Evolutionary conservation across 1,140 invertebrate genomes (phyloP), one percentile per base, ranked within the genome.

Genomic region (Trichoplusia ni): DNA sequence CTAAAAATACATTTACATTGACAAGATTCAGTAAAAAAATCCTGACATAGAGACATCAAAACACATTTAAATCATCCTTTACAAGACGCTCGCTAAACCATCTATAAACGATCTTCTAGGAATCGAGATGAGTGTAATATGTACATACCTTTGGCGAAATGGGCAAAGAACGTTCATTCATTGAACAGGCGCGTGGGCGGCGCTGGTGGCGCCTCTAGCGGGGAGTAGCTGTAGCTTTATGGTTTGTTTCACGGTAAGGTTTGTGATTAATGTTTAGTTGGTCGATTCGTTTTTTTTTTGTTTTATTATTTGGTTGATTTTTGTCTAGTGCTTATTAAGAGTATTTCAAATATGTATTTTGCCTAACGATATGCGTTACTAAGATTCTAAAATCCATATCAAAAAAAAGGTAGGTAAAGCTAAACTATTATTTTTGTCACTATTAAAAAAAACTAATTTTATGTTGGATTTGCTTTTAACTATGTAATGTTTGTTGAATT

Each of bases 191-290:
- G 47, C 18, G 63, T 65, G 62, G 66, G 65, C 47, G 69, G 67
- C 59, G 69, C 64, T 51, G 25, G 60, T 38, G 63, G 82, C 80
- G 82, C 81, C 4, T 61, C 42, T 27, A 49, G 82, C 67, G 82
- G 74, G 69, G 84, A 85, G 82, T 84, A 84, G 84, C 82, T 56
- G 59, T 18, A 74, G 66, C 71, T 71, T 56, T 40, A 14, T 29
- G 23, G 16, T 56, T 40, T 14, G 6, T 19, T 25, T 11, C 9
- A n/a, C 18, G 13, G 38, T 40, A 4, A 11, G 2, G 4, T 37
- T 11, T 27, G 25, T 3, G 3, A 7, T 27, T 27, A n/a, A n/a
- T n/a, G n/a, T n/a, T n/a, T n/a, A n/a, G n/a, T n/a, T n/a, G n/a
- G n/a, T n/a, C n/a, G 13, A 11, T 9, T 19, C n/a, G 13, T 18